Base-by-base conservation (phyloP, 2,113 vertebrate species). In the Fulica atra region DNA sequence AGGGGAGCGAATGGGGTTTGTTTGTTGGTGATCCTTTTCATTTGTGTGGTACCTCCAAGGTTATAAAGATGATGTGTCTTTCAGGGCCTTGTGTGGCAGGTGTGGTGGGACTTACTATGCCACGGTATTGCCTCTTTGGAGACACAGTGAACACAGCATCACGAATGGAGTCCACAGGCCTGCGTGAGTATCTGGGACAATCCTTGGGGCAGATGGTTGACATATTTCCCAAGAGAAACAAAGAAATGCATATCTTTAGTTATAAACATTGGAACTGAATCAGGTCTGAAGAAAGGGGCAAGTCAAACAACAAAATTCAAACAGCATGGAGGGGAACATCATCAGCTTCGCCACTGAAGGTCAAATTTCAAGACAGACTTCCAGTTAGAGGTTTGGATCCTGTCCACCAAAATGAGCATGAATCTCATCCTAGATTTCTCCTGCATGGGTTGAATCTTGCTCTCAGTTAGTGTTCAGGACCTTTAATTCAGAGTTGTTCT, bases 81-180 rank as follows among this genome's bases (percentile, higher is more conserved):
- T 76, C 95, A 99, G 99, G 99, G 50, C 97, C 99, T 4, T 99
- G 99, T 0, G 98, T 99, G 93, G 99, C 98, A 2, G 99, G 99
- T 0, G 98, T 99, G 40, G 98, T 99, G 36, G 99, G 99, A 35
- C 98, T 99, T 61, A 99, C 98, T 21, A 99, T 99, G 99, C 99
- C 99, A n/a, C 98, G 98, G 42, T 99, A 99, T 95, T 99, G 99
- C 98, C 99, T 99, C 94, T 99, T 99, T 19, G 99, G 99, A 80
- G 99, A 99, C 97, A 99, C 99, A 0, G 98, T 99, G 87, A 99
- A 99, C 97, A 99, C 99, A 0, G 98, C 99, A 0, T 99, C 99
- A 33, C 95, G 98, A 68, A 99, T 99, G 98, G 99, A 99, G 98
- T 99, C 99, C 95, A 99, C 99, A 1, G 98, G 99, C 64, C 96